Evolutionary conservation across 2,888 invertebrate genomes (phyloP).

Genomic region (Steinernema scapterisci): DNA sequence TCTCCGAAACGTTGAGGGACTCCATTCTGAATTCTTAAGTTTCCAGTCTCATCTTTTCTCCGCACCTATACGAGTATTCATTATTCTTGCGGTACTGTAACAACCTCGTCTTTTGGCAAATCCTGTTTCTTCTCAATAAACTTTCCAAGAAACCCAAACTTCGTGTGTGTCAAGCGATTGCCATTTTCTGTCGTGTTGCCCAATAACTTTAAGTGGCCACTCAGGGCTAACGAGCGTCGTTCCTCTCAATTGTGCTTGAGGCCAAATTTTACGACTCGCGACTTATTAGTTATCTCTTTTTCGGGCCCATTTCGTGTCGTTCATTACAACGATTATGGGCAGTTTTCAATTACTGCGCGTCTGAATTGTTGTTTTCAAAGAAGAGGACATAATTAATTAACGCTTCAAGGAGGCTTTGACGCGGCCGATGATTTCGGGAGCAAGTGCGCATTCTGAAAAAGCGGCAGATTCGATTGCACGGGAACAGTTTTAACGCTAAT

Average conservation of each 20-base stretch:
- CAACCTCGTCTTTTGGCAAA: background rate
- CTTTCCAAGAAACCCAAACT: background rate
- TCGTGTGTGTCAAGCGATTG: background rate
- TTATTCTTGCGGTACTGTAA: background rate
- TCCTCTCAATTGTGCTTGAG: conserved; percentile 11
- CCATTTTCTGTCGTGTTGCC: background rate
- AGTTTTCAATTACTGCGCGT: conserved; percentile 24
- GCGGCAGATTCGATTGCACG: too few species aligned
- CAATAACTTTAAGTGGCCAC: conserved; percentile 13
- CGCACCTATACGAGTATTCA: conserved; percentile 12
- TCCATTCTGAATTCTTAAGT: conserved; percentile 45
- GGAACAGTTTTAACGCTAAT: too few species aligned
- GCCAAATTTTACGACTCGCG: conserved; percentile 28
- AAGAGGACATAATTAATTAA: conserved; percentile 23
- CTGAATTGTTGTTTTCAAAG: conserved; percentile 24
- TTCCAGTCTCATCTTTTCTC: background rate
- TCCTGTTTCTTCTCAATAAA: background rate
- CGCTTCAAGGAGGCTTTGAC: background rate
- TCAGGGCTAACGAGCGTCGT: conserved; percentile 1
- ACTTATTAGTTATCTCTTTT: conserved; percentile 27
- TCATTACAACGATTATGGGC: conserved; percentile 26
- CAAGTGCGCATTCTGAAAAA: too few species aligned
- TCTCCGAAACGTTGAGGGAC: conserved; percentile 51
- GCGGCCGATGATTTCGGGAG: too few species aligned
- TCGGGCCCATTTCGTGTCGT: conserved; percentile 22